phyloP scores from a whole-genome alignment of 2,888 invertebrate genomes.

The Dryadula phaetusa region DNA sequence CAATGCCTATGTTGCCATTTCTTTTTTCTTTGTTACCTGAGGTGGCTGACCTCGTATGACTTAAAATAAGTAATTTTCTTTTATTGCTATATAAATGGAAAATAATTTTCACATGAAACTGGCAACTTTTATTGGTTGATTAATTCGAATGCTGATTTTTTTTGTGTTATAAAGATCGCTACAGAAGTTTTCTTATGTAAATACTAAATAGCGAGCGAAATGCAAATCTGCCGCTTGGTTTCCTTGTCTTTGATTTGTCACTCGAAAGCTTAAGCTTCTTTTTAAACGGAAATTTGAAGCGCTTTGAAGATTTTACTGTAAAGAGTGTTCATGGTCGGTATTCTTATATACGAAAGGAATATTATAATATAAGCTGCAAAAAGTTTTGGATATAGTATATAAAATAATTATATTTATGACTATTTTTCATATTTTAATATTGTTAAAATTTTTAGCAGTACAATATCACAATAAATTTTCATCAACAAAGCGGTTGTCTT shows the following conservation, averaged over 20 bases:
- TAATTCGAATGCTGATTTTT: not conserved
- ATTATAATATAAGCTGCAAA: too few species aligned
- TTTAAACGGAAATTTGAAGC: conserved; percentile 12
- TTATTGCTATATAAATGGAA: not conserved
- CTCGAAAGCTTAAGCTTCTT: conserved; percentile 15
- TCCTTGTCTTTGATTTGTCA: conserved; percentile 22
- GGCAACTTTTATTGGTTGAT: not conserved
- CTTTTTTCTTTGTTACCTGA: conserved; percentile 23
- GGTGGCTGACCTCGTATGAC: conserved; percentile 20
- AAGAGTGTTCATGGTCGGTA: too few species aligned
- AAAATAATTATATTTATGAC: not conserved
- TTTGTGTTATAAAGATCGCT: not conserved
- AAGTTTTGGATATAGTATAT: too few species aligned
- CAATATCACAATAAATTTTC: conserved; percentile 33
- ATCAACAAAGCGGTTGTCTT: conserved; percentile 36
- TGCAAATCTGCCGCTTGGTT: not conserved
- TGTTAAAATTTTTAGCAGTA: conserved; percentile 1
- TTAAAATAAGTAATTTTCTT: not conserved
- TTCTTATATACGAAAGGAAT: too few species aligned
- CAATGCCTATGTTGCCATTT: conserved; percentile 37
- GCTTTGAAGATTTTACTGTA: not conserved
- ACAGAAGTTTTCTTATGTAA: conserved; percentile 7
- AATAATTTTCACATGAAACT: not conserved
- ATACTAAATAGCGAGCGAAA: conserved; percentile 11
- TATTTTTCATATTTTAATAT: not conserved